Conservation (phyloP, 2,113 vertebrate species). For the Anoplopoma fimbria region DNA sequence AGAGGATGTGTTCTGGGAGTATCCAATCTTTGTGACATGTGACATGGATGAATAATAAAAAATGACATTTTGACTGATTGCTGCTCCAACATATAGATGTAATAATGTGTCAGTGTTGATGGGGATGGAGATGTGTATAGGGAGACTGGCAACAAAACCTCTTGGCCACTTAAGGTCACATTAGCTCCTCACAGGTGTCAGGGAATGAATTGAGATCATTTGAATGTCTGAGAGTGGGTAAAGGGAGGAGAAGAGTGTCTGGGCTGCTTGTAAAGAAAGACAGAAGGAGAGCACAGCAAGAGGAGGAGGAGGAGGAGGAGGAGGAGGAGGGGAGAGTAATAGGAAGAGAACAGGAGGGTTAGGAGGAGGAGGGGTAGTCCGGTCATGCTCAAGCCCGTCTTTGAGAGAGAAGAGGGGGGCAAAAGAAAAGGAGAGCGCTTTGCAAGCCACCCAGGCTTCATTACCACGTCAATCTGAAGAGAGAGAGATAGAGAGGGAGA, state of each 20-base stretch:
- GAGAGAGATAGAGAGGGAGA: conserved; percentile 78
- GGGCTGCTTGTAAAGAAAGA: conserved; percentile 62
- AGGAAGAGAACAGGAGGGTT: conserved; percentile 46
- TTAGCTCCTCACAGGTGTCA: conserved; percentile 86
- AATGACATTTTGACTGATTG: conserved; percentile 32
- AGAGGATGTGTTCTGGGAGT: conserved; percentile 77
- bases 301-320: conserved; percentile 48
- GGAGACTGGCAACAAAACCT: conserved; percentile 45
- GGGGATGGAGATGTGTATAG: neutral
- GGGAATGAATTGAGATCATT: conserved; percentile 86
- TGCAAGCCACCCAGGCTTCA: conserved; percentile 89
- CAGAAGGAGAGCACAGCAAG: conserved; percentile 59
- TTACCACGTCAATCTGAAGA: conserved; percentile 95
- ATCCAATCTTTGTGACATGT: conserved; percentile 62
- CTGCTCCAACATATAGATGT: neutral
- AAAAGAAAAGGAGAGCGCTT: conserved; percentile 77
- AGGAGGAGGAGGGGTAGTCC: conserved; percentile 66
- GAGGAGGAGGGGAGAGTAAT: conserved; percentile 41
- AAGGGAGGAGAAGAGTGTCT: conserved; percentile 53
- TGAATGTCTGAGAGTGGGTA: conserved; percentile 65
- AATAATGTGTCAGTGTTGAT: neutral
- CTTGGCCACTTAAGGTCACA: conserved; percentile 73
- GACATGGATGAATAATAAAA: conserved; percentile 26
- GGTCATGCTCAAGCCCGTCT: conserved; percentile 74
- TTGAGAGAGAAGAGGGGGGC: conserved; percentile 70